These are phyloP conservation scores for Notarius lentiginosus DNA, from an alignment of 2,113 vertebrate species.

Conservation along the genomic window DNA sequence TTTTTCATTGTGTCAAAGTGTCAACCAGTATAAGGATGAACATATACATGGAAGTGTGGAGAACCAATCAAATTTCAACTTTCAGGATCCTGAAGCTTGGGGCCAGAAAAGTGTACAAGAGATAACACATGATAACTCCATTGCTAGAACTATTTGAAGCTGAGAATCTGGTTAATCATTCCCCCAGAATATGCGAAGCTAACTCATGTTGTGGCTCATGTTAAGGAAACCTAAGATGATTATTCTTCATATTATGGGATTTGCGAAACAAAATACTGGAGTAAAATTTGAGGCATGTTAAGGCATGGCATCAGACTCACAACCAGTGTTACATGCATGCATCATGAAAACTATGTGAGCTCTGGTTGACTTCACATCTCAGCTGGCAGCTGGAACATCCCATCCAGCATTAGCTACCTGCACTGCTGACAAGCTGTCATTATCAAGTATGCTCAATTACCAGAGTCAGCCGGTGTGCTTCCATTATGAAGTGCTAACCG, in stretches of 20 bases:
- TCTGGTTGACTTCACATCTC: constrained; percentile 8
- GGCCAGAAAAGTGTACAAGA: background rate
- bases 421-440: constrained; percentile 41
- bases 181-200: background rate
- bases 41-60: background rate
- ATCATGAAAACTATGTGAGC: background rate
- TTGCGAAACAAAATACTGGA: background rate
- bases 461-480: constrained; percentile 38
- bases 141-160: background rate
- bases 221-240: background rate
- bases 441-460: constrained; percentile 49
- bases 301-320: background rate
- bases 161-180: background rate
- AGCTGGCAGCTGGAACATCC: constrained; percentile 32
- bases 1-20: background rate
- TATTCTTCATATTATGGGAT: background rate
- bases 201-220: background rate
- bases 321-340: background rate
- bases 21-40: background rate
- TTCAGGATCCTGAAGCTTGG: background rate
- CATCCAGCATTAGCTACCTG: constrained; percentile 38
- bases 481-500: constrained; percentile 31
- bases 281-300: background rate
- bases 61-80: background rate
- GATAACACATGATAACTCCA: background rate